Conservation (phyloP, 2,888 invertebrate species). For the Allophyes oxyacanthae region DNA sequence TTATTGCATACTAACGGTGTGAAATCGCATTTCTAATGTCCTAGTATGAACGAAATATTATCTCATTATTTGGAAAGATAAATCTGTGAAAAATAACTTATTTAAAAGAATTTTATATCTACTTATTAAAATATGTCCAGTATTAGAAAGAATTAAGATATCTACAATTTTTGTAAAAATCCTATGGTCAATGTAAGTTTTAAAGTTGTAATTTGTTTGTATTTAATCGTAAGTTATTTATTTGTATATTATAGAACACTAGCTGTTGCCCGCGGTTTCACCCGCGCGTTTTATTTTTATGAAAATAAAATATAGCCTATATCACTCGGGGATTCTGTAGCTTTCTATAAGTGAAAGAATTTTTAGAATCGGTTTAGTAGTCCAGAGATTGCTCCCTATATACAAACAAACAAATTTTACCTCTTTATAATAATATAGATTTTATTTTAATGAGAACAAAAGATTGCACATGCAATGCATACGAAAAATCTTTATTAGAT, state of each 20-base stretch:
- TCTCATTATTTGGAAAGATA: constrained; percentile 53
- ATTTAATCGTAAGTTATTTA: constrained; percentile 28
- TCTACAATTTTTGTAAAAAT: constrained; percentile 23
- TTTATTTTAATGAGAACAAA: constrained; percentile 1
- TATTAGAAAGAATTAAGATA: constrained; percentile 35
- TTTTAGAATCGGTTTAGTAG: too few relatives aligned
- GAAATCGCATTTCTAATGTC: constrained; percentile 64
- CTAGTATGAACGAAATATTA: constrained; percentile 44
- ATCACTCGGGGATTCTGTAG: too few relatives aligned
- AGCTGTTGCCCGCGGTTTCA: too few relatives aligned
- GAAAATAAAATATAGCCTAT: too few relatives aligned
- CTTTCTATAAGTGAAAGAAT: too few relatives aligned
- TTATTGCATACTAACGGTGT: constrained; percentile 62
- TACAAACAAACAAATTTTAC: too few relatives aligned
- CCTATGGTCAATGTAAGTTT: constrained; percentile 37
- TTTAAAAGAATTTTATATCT: too few relatives aligned
- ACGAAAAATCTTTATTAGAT: background rate
- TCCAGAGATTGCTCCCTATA: too few relatives aligned
- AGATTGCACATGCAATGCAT: constrained; percentile 6
- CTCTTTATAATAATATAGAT: too few relatives aligned
- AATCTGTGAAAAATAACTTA: too few relatives aligned
- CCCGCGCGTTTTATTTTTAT: too few relatives aligned
- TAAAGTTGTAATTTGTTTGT: constrained; percentile 20
- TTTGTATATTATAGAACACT: constrained; percentile 24
- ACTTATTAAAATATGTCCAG: too few relatives aligned